Conservation (phyloP, 2,797 vertebrate species). For the Basileuterus tristriatus region DNA sequence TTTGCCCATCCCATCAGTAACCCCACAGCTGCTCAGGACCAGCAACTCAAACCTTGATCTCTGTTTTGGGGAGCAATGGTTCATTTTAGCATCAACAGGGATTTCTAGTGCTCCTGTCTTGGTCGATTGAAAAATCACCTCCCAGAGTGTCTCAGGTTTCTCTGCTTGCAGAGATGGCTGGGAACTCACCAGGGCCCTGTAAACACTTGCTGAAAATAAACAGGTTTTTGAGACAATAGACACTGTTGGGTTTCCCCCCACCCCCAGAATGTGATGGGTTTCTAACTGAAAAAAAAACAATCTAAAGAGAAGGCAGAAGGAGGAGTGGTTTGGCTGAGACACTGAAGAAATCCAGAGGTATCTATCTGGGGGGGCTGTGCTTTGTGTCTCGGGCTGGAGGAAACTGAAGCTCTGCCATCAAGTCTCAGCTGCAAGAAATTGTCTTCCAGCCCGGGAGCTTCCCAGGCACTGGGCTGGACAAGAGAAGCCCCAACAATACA, state of each 20-base stretch:
- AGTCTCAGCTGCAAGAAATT: not conserved
- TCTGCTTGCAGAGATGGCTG: not conserved
- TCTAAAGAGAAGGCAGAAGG: not conserved
- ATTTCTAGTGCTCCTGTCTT: not conserved
- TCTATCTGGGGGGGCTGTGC: not conserved
- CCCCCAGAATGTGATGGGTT: not conserved
- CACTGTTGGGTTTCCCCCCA: rapidly evolving
- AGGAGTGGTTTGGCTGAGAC: not conserved
- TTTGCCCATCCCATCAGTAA: not conserved
- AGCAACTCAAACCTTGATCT: rapidly evolving
- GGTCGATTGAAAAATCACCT: not conserved
- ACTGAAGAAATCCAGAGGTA: not conserved
- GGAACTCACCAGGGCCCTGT: not conserved
- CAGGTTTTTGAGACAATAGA: not conserved
- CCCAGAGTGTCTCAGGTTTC: not conserved
- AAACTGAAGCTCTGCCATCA: not conserved
- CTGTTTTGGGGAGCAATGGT: not conserved
- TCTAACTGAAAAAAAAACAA: not conserved
- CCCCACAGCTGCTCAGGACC: not conserved
- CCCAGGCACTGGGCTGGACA: not conserved
- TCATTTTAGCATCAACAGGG: not conserved
- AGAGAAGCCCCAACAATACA: rapidly evolving
- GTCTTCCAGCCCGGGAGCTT: not conserved
- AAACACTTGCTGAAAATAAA: not conserved
- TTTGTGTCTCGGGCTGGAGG: not conserved